phyloP scores from a whole-genome alignment of 1,140 invertebrate genomes.

The Cotesia chilonis region DNA sequence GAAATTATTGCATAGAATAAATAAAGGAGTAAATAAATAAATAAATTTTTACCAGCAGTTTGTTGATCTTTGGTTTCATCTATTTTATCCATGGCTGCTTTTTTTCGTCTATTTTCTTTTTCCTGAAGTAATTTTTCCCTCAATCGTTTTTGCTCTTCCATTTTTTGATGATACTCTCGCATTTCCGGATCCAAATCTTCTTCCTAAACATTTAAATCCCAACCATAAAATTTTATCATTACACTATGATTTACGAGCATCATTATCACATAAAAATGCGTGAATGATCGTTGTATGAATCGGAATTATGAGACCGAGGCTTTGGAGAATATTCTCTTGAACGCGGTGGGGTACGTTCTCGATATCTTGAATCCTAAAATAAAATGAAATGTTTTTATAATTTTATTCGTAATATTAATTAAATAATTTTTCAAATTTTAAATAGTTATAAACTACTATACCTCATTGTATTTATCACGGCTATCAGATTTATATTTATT shows the following conservation, averaged over 20 bases:
- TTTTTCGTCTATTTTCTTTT: slow-evolving; percentile 71
- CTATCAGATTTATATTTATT: slow-evolving; percentile 58
- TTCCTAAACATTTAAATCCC: slow-evolving; percentile 43
- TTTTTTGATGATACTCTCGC: slow-evolving; percentile 70
- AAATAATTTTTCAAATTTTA: background rate
- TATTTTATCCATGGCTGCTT: slow-evolving; percentile 66
- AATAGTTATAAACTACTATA: slow-evolving; percentile 34
- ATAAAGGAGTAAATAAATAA: background rate
- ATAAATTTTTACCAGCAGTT: slow-evolving; percentile 43
- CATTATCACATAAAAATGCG: slow-evolving; percentile 34
- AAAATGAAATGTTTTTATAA: slow-evolving; percentile 24
- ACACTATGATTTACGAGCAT: background rate
- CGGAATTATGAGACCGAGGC: slow-evolving; percentile 44
- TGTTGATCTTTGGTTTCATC: slow-evolving; percentile 45
- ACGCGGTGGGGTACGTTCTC: slow-evolving; percentile 55
- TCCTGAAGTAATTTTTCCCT: slow-evolving; percentile 70
- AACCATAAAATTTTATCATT: slow-evolving; percentile 30
- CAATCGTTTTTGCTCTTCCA: slow-evolving; percentile 72
- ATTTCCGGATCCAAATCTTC: slow-evolving; percentile 72
- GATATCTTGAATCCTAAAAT: slow-evolving; percentile 47
- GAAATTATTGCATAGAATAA: too few relatives aligned
- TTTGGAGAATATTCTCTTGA: slow-evolving; percentile 48
- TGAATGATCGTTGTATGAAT: slow-evolving; percentile 49
- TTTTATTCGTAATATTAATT: background rate
- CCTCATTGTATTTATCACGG: slow-evolving; percentile 54